phyloP scores from a whole-genome alignment of 1,140 invertebrate genomes.

The Pantala flavescens region DNA sequence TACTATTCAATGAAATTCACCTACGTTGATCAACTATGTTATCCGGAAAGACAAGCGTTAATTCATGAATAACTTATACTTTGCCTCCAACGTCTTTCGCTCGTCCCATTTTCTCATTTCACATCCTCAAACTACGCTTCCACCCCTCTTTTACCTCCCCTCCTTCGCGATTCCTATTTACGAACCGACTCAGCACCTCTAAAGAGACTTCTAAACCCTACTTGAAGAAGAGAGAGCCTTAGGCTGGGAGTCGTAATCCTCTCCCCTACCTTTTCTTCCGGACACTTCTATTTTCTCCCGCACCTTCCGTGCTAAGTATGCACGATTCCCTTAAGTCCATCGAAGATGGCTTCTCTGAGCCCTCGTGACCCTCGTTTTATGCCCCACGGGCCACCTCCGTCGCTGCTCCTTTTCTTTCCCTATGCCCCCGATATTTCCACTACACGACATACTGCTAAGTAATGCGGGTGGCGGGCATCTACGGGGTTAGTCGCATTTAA shows the following conservation, averaged over 20 bases:
- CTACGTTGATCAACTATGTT: too few relatives aligned
- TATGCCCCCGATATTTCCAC: not conserved
- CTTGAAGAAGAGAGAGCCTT: not conserved
- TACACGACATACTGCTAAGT: not conserved
- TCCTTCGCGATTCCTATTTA: too few relatives aligned
- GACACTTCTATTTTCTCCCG: not conserved
- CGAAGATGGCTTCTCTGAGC: not conserved
- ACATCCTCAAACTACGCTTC: too few relatives aligned
- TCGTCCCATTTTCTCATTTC: too few relatives aligned
- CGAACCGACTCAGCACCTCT: too few relatives aligned
- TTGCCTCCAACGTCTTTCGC: too few relatives aligned
- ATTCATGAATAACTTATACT: too few relatives aligned
- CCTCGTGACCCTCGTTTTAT: constrained; percentile 4
- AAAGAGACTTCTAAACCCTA: too few relatives aligned
- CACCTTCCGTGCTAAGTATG: constrained; percentile 2
- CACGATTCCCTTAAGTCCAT: not conserved
- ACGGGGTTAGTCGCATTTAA: too few relatives aligned
- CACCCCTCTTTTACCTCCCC: too few relatives aligned
- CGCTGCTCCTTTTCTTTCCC: not conserved
- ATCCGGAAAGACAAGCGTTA: too few relatives aligned
- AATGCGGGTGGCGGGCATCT: not conserved
- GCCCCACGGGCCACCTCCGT: not conserved
- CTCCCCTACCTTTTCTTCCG: not conserved
- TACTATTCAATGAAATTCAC: too few relatives aligned
- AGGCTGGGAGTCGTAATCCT: not conserved